Conservation (phyloP, 2,113 vertebrate species). For the Camelus bactrianus region DNA sequence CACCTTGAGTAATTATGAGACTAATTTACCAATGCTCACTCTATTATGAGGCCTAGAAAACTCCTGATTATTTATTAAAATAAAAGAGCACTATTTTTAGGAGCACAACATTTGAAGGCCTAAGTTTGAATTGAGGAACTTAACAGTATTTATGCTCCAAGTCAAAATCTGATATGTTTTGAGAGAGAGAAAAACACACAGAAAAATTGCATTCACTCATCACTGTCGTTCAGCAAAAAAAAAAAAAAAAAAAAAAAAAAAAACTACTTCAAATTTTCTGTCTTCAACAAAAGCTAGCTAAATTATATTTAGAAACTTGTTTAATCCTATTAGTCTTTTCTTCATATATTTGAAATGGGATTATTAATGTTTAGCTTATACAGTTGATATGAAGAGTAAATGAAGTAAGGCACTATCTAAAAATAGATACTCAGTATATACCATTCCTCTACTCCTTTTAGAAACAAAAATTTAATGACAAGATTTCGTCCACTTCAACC, state of each 20-base stretch:
- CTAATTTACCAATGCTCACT: conserved; percentile 17
- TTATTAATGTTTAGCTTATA: neutral
- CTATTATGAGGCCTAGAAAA: neutral
- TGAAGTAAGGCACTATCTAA: neutral
- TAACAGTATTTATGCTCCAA: neutral
- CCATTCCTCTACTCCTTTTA: neutral
- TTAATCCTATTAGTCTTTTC: neutral
- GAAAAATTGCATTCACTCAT: neutral
- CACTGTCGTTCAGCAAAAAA: neutral
- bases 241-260: neutral
- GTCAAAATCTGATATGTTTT: neutral
- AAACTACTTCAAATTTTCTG: neutral
- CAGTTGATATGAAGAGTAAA: neutral
- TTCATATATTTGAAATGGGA: neutral
- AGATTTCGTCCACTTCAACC: neutral
- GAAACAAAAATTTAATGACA: neutral
- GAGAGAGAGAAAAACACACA: neutral
- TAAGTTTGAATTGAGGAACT: neutral
- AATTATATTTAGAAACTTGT: neutral
- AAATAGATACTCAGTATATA: conserved; percentile 5
- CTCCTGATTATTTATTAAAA: neutral
- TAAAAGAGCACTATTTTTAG: neutral
- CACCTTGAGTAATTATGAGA: neutral
- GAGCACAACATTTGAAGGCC: neutral
- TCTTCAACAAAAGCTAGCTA: neutral